Base-by-base conservation (phyloP, 2,888 invertebrate species). In the Mamestra brassicae region DNA sequence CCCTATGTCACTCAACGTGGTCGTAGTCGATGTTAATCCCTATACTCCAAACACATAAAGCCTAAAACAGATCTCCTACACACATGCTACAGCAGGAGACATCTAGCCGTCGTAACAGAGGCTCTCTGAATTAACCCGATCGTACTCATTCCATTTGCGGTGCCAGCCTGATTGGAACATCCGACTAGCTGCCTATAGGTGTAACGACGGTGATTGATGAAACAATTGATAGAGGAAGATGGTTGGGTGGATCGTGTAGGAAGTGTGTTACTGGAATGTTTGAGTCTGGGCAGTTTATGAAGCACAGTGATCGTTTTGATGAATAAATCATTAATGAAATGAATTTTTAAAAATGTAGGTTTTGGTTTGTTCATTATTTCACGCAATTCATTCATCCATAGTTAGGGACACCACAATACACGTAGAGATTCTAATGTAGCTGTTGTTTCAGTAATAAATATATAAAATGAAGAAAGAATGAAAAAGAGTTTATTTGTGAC, bases 101-200 rank as follows among this genome's bases (percentile, higher is more conserved):
- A n/a, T n/a, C n/a, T n/a, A n/a, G 38, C 38, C 38, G 38, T 38
- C 38, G 36, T 38, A 50, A 73, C 61, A 62, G 50, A 52, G 11
- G 11, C 11, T 42, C 34, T 7, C 54, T n/a, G 74, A 77, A 84
- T 75, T 83, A 86, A 61, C 26, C 63, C 60, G 62, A 2, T n/a
- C n/a, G n/a, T 55, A 36, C 62, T 71, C 71, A 80, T 83, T 80
- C 84, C 77, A 74, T 74, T 84, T 84, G 84, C 60, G 84, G 86
- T 83, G 10, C 11, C 60, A 7, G 3, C 13, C 73, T 84, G 84
- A 83, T 86, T 84, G 86, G 68, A 38, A 58, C 38, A 65, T 66
- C 71, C 50, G 47, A 64, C 72, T 61, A n/a, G 34, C 11, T 5
- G 42, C 50, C 52, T 36, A 15, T 54, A 62, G 50, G 10, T 38